Base-by-base conservation (phyloP, 2,888 invertebrate species). In the Nebria brevicollis region DNA sequence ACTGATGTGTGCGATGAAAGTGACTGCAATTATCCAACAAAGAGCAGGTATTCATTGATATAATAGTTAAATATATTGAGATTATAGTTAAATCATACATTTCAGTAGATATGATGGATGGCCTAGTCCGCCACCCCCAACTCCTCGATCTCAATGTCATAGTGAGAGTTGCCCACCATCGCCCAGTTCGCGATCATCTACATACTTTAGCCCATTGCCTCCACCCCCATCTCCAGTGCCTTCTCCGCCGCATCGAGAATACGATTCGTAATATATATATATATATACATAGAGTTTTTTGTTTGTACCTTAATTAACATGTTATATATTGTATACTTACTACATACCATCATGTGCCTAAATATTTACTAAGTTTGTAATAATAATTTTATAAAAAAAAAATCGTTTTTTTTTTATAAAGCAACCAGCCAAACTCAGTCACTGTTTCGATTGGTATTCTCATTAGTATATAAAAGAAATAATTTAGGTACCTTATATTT, bases 1-100 rank as follows among this genome's bases (percentile, higher is more conserved):
- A 97, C 98, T 64, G 98, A 98, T 85, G 96, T 97, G 84, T 97
- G 97, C 86, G 96, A 97, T 88, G 96, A 96, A 88, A 95, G 95
- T 34, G 96, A 96, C 86, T 94, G 93, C 81, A 94, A 93, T 87
- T 94, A 93, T 85, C 92, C 93, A 11, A 90, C 91, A 66, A 90
- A 91, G 82, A 54, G 34, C 34, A 34, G 54, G 54, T 54, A 54
- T 54, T 34, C 20, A 20, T 20, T 20, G 20, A 20, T 54, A 7
- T 54, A 3, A 54, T 54, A 3, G 8, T 54, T 66, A 66, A n/a
- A 7, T 68, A 88, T 83, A 87, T 87, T 72, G 87, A 89, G 80
- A 87, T 87, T 82, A 86, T 86, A 11, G 54, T 54, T 54, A 54
- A 54, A 54, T 54, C 4, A 54, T 34, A 34, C 34, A 34, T 54